phyloP scores from a whole-genome alignment of 2,113 vertebrate species.

The Mesitornis unicolor region DNA sequence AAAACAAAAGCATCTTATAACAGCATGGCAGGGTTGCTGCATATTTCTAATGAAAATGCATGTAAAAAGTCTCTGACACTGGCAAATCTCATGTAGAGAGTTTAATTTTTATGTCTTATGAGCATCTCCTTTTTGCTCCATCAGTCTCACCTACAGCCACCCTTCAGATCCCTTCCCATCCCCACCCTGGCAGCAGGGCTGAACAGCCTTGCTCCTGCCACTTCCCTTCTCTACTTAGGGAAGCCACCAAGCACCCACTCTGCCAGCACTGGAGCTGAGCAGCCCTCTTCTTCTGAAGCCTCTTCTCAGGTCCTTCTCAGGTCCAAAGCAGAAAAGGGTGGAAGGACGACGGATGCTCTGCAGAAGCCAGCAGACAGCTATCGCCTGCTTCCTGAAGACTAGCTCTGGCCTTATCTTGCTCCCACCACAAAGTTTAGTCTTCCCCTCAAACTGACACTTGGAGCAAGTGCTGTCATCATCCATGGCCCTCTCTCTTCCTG shows the following conservation, averaged over 20 bases:
- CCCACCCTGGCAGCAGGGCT: accelerated
- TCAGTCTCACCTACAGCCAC: not conserved
- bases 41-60: not conserved
- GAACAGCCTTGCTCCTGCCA: accelerated
- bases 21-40: not conserved
- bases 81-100: not conserved
- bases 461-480: not conserved
- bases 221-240: not conserved
- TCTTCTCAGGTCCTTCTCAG: accelerated
- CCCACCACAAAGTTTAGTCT: not conserved
- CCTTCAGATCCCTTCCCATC: not conserved
- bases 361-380: not conserved
- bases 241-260: accelerated
- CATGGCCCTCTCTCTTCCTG: not conserved
- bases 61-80: not conserved
- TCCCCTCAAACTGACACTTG: not conserved
- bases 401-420: not conserved
- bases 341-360: not conserved
- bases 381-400: not conserved
- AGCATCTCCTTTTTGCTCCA: not conserved
- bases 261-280: accelerated
- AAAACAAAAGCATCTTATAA: not conserved
- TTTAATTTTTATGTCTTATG: accelerated
- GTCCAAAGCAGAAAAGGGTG: not conserved
- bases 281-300: not conserved